A percentile compares a stretch with the other conserved stretches of the same genome.
Conservation (phyloP, 2,797 vertebrate genomes). For the Lithobates pipiens region DNA sequence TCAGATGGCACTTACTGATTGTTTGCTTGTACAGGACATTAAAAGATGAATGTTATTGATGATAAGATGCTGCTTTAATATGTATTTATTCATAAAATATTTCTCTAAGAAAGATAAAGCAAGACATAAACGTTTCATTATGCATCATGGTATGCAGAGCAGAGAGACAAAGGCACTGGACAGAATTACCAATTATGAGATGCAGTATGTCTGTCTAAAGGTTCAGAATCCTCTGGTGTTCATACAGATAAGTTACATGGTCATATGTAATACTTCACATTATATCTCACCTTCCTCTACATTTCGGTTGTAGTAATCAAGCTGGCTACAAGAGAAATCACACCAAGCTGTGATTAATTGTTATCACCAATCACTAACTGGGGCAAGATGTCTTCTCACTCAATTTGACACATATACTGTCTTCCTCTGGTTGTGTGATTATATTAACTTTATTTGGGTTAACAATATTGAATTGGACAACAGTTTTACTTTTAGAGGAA, state of each 20-base stretch:
- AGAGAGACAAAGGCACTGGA: conserved; percentile 2
- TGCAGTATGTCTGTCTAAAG: conserved; percentile 4
- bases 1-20: conserved; percentile 22
- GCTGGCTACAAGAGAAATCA: background rate
- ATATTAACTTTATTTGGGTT: background rate
- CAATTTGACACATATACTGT: background rate
- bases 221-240: conserved; percentile 19
- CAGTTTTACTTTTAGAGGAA: too few relatives aligned
- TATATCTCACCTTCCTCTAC: conserved; percentile 12
- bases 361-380: conserved; percentile 22
- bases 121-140: conserved; percentile 38
- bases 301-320: conserved; percentile 13
- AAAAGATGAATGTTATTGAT: conserved; percentile 30
- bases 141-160: conserved; percentile 2
- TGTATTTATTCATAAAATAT: conserved; percentile 48
- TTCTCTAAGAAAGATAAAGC: conserved; percentile 32
- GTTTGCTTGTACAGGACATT: conserved; percentile 19
- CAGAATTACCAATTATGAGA: conserved; percentile 16
- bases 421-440: background rate
- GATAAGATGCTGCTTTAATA: conserved; percentile 42
- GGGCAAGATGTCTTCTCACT: conserved; percentile 1
- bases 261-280: conserved; percentile 15
- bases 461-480: background rate
- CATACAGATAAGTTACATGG: conserved; percentile 1
- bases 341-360: conserved; percentile 11